These are phyloP conservation scores for Cynodonichthys magdalenae DNA, from an alignment of 2,797 vertebrate genomes.

Conservation along the genomic window DNA sequence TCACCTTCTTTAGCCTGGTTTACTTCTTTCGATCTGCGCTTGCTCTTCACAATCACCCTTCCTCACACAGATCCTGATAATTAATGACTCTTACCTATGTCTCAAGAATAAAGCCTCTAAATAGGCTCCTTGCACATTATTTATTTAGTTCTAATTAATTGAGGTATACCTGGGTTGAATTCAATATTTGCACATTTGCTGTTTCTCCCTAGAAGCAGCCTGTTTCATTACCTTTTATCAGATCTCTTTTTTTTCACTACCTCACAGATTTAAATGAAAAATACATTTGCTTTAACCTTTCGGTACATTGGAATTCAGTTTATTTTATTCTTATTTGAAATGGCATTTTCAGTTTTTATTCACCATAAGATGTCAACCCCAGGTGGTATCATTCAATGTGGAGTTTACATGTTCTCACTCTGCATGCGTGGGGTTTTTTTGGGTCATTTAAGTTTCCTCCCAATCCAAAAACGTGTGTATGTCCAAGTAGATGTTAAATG, in stretches of 20 bases:
- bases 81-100: constrained; percentile 77
- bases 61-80: constrained; percentile 74
- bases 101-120: constrained; percentile 79
- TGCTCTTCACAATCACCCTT: constrained; percentile 59
- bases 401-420: too few species aligned
- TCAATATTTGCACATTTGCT: constrained; percentile 57
- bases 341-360: background rate
- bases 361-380: too few species aligned
- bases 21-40: constrained; percentile 46
- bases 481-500: too few species aligned
- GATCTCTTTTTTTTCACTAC: background rate
- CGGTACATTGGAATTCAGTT: background rate
- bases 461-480: too few species aligned
- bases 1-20: constrained; percentile 47
- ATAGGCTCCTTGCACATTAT: constrained; percentile 77
- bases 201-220: constrained; percentile 34
- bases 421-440: too few species aligned
- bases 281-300: background rate
- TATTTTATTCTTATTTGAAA: background rate
- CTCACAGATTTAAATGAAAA: background rate
- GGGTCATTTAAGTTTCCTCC: too few species aligned
- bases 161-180: constrained; percentile 80
- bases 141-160: constrained; percentile 85
- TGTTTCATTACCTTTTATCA: background rate
- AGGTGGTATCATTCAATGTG: too few species aligned